Percentiles rank a stretch among this genome's conserved stretches.
Evolutionary conservation across 2,888 invertebrate genomes (phyloP).

Genomic region (Prosopocoilus inquinatus): DNA sequence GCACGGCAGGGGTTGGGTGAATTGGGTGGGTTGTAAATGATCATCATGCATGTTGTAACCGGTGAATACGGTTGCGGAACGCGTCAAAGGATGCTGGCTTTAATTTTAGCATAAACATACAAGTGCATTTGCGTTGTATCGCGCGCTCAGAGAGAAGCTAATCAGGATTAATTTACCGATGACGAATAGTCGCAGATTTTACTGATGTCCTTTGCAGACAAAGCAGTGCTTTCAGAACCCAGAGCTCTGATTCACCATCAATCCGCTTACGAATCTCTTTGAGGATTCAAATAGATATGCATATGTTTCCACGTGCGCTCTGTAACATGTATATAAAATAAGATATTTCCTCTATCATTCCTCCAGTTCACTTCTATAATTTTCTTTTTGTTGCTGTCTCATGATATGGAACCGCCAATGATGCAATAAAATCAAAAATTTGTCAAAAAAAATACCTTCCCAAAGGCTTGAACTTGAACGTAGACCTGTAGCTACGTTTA

Average conservation of each 20-base stretch:
- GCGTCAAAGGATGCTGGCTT: conserved; percentile 1
- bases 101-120: not conserved
- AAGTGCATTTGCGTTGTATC: not conserved
- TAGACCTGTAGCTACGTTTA: no score
- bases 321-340: no score
- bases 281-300: conserved; percentile 15
- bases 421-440: no score
- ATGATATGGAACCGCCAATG: no score
- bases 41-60: conserved; percentile 18
- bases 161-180: conserved; percentile 42
- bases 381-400: no score
- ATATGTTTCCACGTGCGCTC: no score
- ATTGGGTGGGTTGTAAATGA: conserved; percentile 22
- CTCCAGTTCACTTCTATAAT: no score
- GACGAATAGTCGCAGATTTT: conserved; percentile 39
- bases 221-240: conserved; percentile 34
- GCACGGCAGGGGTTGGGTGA: conserved; percentile 20
- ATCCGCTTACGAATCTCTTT: conserved; percentile 44
- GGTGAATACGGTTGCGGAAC: not conserved
- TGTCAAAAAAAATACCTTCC: no score
- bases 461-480: no score
- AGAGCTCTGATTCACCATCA: conserved; percentile 41
- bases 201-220: conserved; percentile 28
- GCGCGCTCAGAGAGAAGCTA: conserved; percentile 26
- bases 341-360: no score